Conservation (phyloP, 2,888 invertebrate species). For the Lamellibrachia satsuma region DNA sequence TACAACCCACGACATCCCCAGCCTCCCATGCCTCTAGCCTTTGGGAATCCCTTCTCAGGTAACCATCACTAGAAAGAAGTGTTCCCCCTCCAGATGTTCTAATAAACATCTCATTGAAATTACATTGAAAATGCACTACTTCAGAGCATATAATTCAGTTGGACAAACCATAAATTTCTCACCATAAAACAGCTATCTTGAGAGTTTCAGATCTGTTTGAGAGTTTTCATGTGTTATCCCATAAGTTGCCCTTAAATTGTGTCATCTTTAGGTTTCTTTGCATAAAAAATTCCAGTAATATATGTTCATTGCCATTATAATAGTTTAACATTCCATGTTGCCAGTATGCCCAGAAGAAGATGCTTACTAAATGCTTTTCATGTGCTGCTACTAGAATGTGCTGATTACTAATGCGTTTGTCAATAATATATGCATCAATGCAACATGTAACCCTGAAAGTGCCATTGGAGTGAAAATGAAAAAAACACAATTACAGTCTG, state of each 20-base stretch:
- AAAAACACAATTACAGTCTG: neutral
- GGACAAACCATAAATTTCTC: too few species aligned
- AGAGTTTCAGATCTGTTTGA: too few species aligned
- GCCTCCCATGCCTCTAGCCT: constrained; percentile 21
- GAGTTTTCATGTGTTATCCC: too few species aligned
- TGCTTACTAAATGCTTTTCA: constrained; percentile 7
- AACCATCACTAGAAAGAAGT: constrained; percentile 9
- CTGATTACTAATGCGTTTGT: neutral
- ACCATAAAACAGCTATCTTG: too few species aligned
- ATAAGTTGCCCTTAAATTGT: too few species aligned
- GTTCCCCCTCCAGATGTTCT: neutral
- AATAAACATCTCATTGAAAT: too few species aligned
- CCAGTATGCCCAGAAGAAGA: neutral
- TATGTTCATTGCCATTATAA: too few species aligned
- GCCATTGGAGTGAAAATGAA: neutral
- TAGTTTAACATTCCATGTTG: neutral
- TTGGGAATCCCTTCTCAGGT: constrained; percentile 29
- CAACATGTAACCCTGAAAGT: neutral
- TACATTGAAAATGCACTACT: too few species aligned
- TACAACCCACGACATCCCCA: constrained; percentile 25
- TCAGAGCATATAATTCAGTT: too few species aligned
- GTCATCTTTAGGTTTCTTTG: too few species aligned
- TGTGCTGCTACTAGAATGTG: neutral
- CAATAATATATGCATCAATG: neutral
- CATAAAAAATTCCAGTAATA: too few species aligned